Evolutionary conservation across 1,140 invertebrate species (phyloP).

Genomic region (Acromyrmex echinatior): DNA sequence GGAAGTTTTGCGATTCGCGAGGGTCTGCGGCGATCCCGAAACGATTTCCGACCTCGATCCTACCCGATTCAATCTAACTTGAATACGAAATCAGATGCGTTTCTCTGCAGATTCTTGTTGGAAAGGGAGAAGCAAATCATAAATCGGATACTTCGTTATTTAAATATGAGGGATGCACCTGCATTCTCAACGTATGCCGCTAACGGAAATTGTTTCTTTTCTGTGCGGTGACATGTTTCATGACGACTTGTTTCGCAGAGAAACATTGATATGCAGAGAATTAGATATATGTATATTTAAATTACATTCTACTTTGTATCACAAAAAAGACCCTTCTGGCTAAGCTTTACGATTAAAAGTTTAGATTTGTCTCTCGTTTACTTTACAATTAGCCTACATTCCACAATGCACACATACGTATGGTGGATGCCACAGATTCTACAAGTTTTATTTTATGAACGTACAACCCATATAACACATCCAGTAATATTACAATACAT

Average conservation of each 20-base stretch:
- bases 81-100: constrained; percentile 19
- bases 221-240: constrained; percentile 2
- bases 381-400: neutral
- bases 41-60: constrained; percentile 55
- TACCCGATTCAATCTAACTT: constrained; percentile 69
- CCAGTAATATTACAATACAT: no score
- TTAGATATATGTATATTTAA: constrained; percentile 28
- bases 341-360: constrained; percentile 14
- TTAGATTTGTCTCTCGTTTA: neutral
- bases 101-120: constrained; percentile 17
- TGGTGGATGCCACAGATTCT: neutral
- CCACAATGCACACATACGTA: neutral
- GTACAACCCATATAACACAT: no score
- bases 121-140: constrained; percentile 1
- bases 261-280: constrained; percentile 17
- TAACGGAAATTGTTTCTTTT: constrained; percentile 62
- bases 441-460: neutral
- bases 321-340: neutral
- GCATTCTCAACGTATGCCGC: neutral
- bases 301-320: constrained; percentile 4
- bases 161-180: neutral
- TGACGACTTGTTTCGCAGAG: constrained; percentile 33
- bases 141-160: constrained; percentile 57
- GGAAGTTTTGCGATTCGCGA: constrained; percentile 64
- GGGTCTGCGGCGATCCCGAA: constrained; percentile 47